Conservation (phyloP, 2,888 invertebrate species). For the Mystacides longicornis region DNA sequence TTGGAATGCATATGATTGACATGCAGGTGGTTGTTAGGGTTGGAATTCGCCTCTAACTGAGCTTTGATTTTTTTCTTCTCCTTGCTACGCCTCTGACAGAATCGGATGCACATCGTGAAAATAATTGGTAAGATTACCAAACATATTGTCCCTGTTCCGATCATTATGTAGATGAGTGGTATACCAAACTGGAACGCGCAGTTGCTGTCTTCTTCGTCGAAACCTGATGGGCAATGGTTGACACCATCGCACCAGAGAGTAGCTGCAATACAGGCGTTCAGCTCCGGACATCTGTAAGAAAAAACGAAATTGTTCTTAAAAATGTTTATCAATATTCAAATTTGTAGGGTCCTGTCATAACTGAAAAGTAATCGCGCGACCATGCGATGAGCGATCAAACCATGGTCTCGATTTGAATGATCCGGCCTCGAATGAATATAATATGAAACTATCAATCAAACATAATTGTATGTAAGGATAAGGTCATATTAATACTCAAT, state of each 20-base stretch:
- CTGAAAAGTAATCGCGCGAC: no score
- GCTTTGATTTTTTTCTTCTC: conserved; percentile 50
- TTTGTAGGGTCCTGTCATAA: no score
- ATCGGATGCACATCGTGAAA: conserved; percentile 52
- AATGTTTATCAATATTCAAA: no score
- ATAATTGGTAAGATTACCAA: conserved; percentile 52
- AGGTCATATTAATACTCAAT: no score
- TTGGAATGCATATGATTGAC: conserved; percentile 52
- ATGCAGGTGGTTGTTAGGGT: conserved; percentile 50
- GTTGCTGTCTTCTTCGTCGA: conserved; percentile 71
- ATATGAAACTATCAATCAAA: no score
- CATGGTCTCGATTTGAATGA: no score
- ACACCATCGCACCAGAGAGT: conserved; percentile 76
- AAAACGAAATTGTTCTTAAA: conserved; percentile 9
- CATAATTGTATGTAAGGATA: no score
- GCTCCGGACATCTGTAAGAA: conserved; percentile 63
- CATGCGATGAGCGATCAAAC: no score
- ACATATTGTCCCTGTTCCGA: conserved; percentile 56
- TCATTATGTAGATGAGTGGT: conserved; percentile 58
- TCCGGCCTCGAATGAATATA: no score
- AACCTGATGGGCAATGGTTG: conserved; percentile 72
- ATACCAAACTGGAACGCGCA: conserved; percentile 64
- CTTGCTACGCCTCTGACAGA: conserved; percentile 52
- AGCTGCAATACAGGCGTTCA: conserved; percentile 72
- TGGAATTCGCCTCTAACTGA: conserved; percentile 50